Conservation (phyloP, 2,797 vertebrate species). For the Spinus pinus region DNA sequence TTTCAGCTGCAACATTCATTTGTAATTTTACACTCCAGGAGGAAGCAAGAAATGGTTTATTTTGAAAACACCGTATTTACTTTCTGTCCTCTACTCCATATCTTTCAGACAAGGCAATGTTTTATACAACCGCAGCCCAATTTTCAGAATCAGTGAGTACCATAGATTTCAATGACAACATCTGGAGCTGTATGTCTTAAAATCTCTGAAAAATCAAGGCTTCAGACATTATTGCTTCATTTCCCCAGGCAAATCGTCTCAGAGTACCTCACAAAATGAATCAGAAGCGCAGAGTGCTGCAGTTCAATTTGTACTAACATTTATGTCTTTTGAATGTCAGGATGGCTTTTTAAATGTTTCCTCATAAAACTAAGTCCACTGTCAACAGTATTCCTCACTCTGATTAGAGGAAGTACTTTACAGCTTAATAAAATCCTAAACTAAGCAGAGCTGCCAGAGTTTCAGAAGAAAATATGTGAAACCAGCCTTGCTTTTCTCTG, state of each 20-base stretch:
- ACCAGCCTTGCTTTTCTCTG: neutral
- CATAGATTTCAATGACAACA: neutral
- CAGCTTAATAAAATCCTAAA: conserved; percentile 37
- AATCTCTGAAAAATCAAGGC: conserved; percentile 28
- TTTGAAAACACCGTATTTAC: neutral
- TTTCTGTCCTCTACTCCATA: neutral
- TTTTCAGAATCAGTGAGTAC: conserved; percentile 3
- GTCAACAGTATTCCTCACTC: conserved; percentile 14
- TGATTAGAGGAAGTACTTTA: conserved; percentile 23
- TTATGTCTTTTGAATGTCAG: conserved; percentile 54
- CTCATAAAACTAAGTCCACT: conserved; percentile 54
- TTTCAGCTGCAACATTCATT: neutral
- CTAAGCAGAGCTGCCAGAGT: neutral
- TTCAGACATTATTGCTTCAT: conserved; percentile 42
- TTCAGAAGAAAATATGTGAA: neutral
- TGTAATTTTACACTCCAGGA: neutral
- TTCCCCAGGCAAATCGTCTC: conserved; percentile 44
- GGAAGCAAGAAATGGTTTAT: neutral
- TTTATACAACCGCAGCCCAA: neutral
- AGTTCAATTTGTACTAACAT: conserved; percentile 53
- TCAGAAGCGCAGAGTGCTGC: neutral
- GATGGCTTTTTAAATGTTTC: conserved; percentile 40
- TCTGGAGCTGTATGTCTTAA: conserved; percentile 10
- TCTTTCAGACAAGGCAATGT: neutral
- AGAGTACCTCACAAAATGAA: conserved; percentile 36